Conservation (phyloP, 2,797 vertebrate species). For the Sebastes matsubarae region DNA sequence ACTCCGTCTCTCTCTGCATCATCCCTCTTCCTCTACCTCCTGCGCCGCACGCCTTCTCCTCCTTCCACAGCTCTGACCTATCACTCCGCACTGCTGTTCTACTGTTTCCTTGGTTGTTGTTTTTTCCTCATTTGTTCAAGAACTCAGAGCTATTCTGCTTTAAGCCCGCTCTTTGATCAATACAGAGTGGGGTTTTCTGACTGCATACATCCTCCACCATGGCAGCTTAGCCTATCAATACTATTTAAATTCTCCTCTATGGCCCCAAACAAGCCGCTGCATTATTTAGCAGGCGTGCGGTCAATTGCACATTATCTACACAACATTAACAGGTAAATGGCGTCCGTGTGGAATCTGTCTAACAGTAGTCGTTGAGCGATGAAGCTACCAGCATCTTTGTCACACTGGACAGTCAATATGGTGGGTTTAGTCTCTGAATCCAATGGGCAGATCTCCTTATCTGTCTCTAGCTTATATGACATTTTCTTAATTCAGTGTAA, state of each 20-base stretch:
- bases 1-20: conserved; percentile 35
- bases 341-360: conserved; percentile 58
- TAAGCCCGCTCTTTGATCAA: conserved; percentile 77
- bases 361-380: conserved; percentile 53
- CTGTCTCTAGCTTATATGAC: conserved; percentile 55
- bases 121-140: conserved; percentile 33
- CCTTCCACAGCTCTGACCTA: conserved; percentile 11
- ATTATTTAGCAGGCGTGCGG: conserved; percentile 92
- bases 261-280: conserved; percentile 87
- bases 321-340: conserved; percentile 87
- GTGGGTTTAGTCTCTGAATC: conserved; percentile 68
- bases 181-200: conserved; percentile 84
- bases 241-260: conserved; percentile 94
- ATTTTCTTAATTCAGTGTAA: conserved; percentile 56
- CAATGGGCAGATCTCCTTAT: conserved; percentile 61
- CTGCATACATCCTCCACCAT: conserved; percentile 87
- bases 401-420: conserved; percentile 55
- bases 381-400: conserved; percentile 50
- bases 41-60: neutral
- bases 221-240: conserved; percentile 93
- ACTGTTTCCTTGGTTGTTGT: conserved; percentile 19
- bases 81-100: conserved; percentile 3
- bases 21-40: conserved; percentile 18
- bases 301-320: conserved; percentile 92
- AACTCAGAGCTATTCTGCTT: conserved; percentile 61